Conservation (phyloP, 2,113 vertebrate genomes). For the Tychaedon coryphoeus region DNA sequence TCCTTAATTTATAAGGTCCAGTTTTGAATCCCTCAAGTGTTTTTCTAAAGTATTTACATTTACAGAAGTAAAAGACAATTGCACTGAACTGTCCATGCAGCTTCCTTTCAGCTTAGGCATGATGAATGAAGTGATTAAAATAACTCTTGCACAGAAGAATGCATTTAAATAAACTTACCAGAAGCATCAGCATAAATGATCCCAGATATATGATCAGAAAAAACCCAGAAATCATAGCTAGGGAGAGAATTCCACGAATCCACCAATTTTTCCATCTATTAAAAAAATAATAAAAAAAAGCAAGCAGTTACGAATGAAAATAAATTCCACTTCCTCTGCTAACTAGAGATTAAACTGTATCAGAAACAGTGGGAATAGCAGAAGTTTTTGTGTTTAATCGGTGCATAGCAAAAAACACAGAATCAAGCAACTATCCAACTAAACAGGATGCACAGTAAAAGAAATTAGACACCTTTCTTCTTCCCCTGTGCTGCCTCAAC, state of each 20-base stretch:
- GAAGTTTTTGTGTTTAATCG: not conserved
- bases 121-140: not conserved
- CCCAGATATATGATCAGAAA: constrained; percentile 94
- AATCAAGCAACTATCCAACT: not conserved
- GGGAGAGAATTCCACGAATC: constrained; percentile 93
- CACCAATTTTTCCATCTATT: constrained; percentile 98
- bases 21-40: not conserved
- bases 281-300: not conserved
- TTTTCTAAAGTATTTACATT: not conserved
- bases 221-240: constrained; percentile 91
- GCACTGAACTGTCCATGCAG: not conserved
- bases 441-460: not conserved
- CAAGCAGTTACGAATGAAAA: not conserved
- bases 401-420: not conserved
- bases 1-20: not conserved
- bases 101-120: not conserved
- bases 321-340: not conserved
- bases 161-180: constrained; percentile 74
- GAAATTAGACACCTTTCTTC: not conserved
- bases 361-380: not conserved
- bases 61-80: not conserved
- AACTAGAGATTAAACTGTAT: not conserved
- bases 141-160: not conserved
- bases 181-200: constrained; percentile 89
- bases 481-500: not conserved